phyloP scores from a whole-genome alignment of 1,140 invertebrate genomes.

The Megalopta genalis region DNA sequence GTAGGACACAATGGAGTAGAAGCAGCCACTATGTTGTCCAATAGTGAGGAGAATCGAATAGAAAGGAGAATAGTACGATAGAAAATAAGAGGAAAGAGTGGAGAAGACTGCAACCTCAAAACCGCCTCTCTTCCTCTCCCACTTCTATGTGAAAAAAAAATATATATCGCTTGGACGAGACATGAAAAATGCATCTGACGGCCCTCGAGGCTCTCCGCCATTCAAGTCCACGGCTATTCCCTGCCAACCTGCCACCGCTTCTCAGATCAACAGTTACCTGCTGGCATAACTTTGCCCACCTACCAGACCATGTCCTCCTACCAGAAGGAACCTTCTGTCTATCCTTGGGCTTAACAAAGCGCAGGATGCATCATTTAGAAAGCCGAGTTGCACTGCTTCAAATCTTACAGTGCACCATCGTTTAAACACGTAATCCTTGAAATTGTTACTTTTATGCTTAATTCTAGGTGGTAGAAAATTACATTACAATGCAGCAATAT shows the following conservation, averaged over 20 bases:
- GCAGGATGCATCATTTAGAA: constrained; percentile 41
- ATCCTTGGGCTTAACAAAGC: constrained; percentile 51
- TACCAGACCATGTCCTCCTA: constrained; percentile 17
- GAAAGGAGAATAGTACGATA: constrained; percentile 19
- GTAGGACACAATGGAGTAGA: constrained; percentile 29
- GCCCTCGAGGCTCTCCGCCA: constrained; percentile 72
- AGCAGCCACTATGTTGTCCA: constrained; percentile 41
- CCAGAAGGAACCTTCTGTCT: constrained; percentile 50
- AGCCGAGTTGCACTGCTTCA: background rate
- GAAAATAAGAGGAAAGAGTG: background rate
- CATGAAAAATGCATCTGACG: constrained; percentile 78
- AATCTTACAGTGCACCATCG: background rate
- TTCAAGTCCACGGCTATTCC: constrained; percentile 71
- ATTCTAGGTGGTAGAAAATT: too few relatives aligned
- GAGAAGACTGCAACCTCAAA: background rate
- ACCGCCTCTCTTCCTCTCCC: constrained; percentile 5
- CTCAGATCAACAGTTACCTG: constrained; percentile 78
- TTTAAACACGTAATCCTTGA: too few relatives aligned
- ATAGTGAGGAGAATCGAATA: constrained; percentile 18
- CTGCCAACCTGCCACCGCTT: constrained; percentile 74
- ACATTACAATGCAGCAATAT: too few relatives aligned
- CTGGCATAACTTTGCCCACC: constrained; percentile 66
- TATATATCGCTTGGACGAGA: constrained; percentile 67
- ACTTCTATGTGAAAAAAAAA: background rate
- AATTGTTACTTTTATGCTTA: too few relatives aligned